phyloP scores from a whole-genome alignment of 2,888 invertebrate species.

The Cephus sareptanus region DNA sequence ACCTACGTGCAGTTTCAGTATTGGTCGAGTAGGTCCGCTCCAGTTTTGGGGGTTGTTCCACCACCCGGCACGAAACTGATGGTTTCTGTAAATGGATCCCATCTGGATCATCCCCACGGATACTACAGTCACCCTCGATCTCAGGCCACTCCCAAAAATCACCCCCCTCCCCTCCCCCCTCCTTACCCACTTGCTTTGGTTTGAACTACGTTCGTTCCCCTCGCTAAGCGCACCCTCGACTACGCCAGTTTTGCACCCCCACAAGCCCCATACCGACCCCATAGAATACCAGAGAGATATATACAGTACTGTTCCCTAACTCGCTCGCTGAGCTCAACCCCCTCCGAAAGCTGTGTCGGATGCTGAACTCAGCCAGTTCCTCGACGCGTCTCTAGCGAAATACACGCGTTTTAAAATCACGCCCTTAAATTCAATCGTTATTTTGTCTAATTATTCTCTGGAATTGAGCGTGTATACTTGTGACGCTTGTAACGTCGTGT shows the following conservation, averaged over 20 bases:
- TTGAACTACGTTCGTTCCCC: conserved; percentile 30
- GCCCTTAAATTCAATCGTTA: background rate
- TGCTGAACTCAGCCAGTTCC: conserved; percentile 48
- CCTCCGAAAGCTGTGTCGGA: conserved; percentile 41
- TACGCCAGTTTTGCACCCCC: conserved; percentile 43
- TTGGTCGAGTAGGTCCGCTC: background rate
- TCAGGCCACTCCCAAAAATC: background rate
- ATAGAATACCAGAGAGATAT: conserved; percentile 29
- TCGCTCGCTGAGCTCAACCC: conserved; percentile 28
- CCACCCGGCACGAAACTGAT: background rate
- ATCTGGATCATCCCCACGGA: background rate
- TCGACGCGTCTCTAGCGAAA: conserved; percentile 45
- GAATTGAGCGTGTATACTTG: background rate
- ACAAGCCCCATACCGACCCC: conserved; percentile 31
- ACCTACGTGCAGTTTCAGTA: background rate
- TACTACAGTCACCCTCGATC: background rate
- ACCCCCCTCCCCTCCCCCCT: background rate
- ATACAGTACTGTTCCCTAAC: conserved; percentile 42
- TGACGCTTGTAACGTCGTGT: background rate
- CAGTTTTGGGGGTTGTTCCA: background rate
- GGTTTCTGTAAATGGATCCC: background rate
- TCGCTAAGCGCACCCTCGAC: conserved; percentile 37
- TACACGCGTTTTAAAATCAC: conserved; percentile 36
- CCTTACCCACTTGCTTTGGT: background rate
- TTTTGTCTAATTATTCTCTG: conserved; percentile 9